Evolutionary conservation across 2,113 vertebrate genomes (phyloP).

Genomic region (Syngnathus scovelli): DNA sequence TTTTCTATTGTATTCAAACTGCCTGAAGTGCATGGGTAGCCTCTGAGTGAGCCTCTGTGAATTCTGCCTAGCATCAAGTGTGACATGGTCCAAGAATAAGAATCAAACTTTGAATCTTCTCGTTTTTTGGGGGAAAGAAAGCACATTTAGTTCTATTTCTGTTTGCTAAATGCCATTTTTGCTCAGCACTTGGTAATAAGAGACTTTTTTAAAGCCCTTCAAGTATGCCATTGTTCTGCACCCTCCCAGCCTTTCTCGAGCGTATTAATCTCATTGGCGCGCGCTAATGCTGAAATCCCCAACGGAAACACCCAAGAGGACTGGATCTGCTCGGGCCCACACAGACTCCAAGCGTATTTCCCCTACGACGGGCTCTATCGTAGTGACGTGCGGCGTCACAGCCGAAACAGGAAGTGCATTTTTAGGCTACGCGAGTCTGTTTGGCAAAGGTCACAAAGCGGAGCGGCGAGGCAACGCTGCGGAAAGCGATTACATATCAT

Average conservation of each 20-base stretch:
- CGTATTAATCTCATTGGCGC: constrained; percentile 58
- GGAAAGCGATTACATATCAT: constrained; percentile 67
- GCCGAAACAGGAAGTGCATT: constrained; percentile 45
- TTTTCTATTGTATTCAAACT: too few relatives aligned
- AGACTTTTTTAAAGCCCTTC: constrained; percentile 61
- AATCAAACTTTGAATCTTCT: neutral
- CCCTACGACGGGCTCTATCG: constrained; percentile 39
- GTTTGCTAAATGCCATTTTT: neutral
- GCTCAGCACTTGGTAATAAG: constrained; percentile 40
- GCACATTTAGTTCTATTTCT: neutral
- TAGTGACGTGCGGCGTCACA: constrained; percentile 16
- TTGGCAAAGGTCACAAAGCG: constrained; percentile 20
- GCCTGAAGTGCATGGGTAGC: too few relatives aligned
- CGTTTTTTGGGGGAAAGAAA: neutral
- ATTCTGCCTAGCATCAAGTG: neutral
- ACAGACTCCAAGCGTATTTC: constrained; percentile 45
- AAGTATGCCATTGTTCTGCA: constrained; percentile 66
- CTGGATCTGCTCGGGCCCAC: constrained; percentile 48
- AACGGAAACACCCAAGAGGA: constrained; percentile 49
- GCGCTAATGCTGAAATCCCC: constrained; percentile 61
- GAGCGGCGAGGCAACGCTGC: constrained; percentile 54
- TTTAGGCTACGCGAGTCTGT: constrained; percentile 23
- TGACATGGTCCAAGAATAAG: neutral
- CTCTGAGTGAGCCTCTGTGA: neutral
- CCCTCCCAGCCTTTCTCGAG: constrained; percentile 51